Evolutionary conservation across 2,113 vertebrate genomes (phyloP), one percentile per base, ranked within the genome.

Genomic region (Paedocypris sp.): DNA sequence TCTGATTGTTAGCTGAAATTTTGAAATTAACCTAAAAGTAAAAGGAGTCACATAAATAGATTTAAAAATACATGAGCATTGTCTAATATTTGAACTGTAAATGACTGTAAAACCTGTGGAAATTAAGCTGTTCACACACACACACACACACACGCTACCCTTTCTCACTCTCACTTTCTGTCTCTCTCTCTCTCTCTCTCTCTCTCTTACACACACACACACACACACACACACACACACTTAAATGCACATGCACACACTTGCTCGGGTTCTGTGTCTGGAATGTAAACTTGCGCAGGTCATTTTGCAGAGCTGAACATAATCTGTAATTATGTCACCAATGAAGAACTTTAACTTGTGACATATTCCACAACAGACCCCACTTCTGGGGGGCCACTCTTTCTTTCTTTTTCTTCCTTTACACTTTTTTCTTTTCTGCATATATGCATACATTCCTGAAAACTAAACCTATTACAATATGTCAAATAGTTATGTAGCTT

Each of bases 321-420:
- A 54, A 70, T 54, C 28, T 16, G 32, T 64, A 61, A 69, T 58
- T 65, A 53, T 64, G 53, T 60, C 23, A 62, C 59, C 39, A 38
- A 33, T 23, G 43, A 26, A 67, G 54, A 18, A 41, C 57, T 59
- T 61, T 50, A 35, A 25, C 65, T 33, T 23, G 50, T 60, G 22
- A 38, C 60, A 8, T 25, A 47, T 47, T 60, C 54, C 33, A 43
- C 43, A 10, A 42, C 35, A 19, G 50, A 52, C 52, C 16, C 26
- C 31, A 7, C 31, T 43, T n/a, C n/a, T n/a, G n/a, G n/a, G n/a
- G n/a, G n/a, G n/a, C n/a, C 10, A 33, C 31, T 35, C 20, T 67
- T 19, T 12, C 32, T 42, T 25, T 45, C 32, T 26, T 49, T 20
- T 19, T 7, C 16, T 41, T 61, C 39, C 38, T 54, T 15, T 47